Conservation (phyloP, 2,888 invertebrate species). For the Onthophagus sagittarius region DNA sequence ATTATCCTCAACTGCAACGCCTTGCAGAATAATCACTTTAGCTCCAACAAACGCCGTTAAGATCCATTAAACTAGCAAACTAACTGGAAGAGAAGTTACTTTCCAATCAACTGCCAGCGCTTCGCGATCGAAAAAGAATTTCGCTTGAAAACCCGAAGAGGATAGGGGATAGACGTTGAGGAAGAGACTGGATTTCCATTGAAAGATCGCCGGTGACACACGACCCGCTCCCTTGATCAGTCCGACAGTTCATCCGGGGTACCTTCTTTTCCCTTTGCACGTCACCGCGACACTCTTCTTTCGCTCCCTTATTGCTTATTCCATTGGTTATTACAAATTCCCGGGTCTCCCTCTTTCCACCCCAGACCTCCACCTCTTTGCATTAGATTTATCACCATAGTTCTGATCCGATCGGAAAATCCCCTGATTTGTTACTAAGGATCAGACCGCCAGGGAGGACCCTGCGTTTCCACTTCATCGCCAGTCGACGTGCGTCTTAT, state of each 20-base stretch:
- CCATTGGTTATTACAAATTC: slow-evolving; percentile 45
- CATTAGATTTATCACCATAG: slow-evolving; percentile 44
- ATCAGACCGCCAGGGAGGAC: slow-evolving; percentile 30
- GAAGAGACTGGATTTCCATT: not conserved
- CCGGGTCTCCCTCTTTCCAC: slow-evolving; percentile 23
- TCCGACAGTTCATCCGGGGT: slow-evolving; percentile 3
- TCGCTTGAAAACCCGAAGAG: not conserved
- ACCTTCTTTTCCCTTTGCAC: not conserved
- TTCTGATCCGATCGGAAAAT: slow-evolving; percentile 38
- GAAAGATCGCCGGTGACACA: slow-evolving; percentile 8
- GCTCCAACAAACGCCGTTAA: not conserved
- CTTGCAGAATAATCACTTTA: not conserved
- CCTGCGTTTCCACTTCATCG: not conserved
- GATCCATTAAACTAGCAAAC: not conserved
- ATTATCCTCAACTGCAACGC: not conserved
- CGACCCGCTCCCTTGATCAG: slow-evolving; percentile 2
- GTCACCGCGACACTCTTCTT: not conserved
- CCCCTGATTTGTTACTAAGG: slow-evolving; percentile 35
- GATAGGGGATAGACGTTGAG: not conserved
- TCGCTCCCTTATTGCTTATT: slow-evolving; percentile 39
- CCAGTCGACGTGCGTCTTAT: not conserved
- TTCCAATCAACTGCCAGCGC: not conserved
- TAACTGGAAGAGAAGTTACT: not conserved
- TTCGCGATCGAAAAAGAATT: not conserved
- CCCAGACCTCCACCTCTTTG: slow-evolving; percentile 32